Conservation (phyloP, 2,113 vertebrate species). For the Glaucomys volans region DNA sequence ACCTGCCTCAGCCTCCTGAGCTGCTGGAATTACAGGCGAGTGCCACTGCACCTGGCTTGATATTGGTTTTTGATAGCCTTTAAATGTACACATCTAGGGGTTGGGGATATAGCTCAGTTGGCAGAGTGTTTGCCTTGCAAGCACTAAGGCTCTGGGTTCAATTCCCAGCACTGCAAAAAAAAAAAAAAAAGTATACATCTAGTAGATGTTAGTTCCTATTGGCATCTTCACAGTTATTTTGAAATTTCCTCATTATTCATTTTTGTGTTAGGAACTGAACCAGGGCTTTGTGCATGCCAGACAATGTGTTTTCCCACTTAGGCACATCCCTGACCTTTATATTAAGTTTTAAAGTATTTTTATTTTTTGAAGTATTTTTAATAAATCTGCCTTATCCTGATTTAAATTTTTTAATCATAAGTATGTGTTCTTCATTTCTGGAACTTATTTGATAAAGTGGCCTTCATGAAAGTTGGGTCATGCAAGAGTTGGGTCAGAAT, state of each 20-base stretch:
- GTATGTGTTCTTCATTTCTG: constrained; percentile 1
- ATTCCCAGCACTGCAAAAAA: too few species aligned
- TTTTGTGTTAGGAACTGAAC: background rate
- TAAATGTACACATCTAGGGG: too few species aligned
- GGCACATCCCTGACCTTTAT: background rate
- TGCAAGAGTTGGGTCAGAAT: background rate
- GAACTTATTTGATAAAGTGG: background rate
- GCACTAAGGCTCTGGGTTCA: too few species aligned
- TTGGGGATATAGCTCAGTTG: too few species aligned
- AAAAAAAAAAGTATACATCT: too few species aligned
- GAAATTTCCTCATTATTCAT: background rate
- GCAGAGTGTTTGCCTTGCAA: too few species aligned
- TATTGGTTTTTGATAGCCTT: background rate
- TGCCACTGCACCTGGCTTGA: background rate
- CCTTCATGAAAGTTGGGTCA: background rate
- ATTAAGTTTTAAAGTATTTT: background rate
- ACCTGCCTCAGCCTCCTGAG: too few species aligned
- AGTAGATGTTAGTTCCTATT: background rate
- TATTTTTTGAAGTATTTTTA: constrained; percentile 10
- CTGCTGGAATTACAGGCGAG: too few species aligned
- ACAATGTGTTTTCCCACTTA: background rate
- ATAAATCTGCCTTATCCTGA: background rate
- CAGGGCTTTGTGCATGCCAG: background rate
- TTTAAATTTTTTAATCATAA: background rate
- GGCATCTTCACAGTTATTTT: constrained; percentile 23